phyloP scores from a whole-genome alignment of 2,888 invertebrate genomes.

The Glomeris marginata region DNA sequence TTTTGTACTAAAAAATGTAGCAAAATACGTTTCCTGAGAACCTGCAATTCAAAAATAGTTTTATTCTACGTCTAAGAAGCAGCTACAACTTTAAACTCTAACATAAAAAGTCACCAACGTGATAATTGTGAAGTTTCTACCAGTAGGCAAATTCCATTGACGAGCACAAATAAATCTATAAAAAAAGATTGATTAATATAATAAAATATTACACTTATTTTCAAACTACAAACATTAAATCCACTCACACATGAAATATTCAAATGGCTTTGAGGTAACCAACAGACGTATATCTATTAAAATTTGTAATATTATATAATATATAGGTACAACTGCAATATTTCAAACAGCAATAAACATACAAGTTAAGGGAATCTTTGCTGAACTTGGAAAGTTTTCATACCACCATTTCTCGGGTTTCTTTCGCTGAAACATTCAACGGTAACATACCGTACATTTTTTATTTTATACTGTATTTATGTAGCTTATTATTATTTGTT shows the following conservation, averaged over 20 bases:
- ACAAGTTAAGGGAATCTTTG: slow-evolving; percentile 25
- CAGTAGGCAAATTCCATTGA: slow-evolving; percentile 59
- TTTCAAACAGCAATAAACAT: background rate
- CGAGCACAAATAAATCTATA: slow-evolving; percentile 52
- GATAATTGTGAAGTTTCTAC: slow-evolving; percentile 40
- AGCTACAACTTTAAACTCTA: background rate
- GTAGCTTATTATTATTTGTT: too few species aligned
- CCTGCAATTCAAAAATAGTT: background rate
- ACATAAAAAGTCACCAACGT: slow-evolving; percentile 6
- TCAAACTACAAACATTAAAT: slow-evolving; percentile 9
- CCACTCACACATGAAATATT: slow-evolving; percentile 21
- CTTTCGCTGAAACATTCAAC: slow-evolving; percentile 23
- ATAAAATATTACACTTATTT: slow-evolving; percentile 4
- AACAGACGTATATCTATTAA: slow-evolving; percentile 30
- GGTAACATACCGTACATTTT: too few species aligned
- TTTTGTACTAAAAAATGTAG: background rate
- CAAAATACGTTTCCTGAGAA: background rate
- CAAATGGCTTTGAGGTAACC: slow-evolving; percentile 49
- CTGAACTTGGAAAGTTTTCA: slow-evolving; percentile 41
- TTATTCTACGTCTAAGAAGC: too few species aligned
- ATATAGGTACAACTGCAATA: background rate
- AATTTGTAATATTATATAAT: slow-evolving; percentile 27
- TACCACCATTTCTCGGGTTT: slow-evolving; percentile 45
- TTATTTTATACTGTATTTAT: too few species aligned
- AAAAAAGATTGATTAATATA: slow-evolving; percentile 18